Evolutionary conservation across 2,113 vertebrate species (phyloP).

Genomic region (Anas platyrhynchos): DNA sequence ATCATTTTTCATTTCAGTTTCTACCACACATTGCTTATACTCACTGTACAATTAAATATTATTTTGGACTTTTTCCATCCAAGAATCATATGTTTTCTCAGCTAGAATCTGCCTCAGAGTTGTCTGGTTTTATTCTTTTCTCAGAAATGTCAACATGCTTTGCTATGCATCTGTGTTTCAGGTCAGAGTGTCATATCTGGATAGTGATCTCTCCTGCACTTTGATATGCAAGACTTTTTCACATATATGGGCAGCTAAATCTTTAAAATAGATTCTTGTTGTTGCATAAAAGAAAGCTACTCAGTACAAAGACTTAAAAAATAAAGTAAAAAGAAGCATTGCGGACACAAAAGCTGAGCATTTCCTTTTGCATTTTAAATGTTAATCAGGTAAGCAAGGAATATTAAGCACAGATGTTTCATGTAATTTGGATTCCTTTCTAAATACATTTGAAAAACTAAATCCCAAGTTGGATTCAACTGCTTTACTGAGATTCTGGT

Average conservation of each 20-base stretch:
- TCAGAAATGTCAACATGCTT: neutral
- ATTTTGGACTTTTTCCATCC: neutral
- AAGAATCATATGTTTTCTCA: neutral
- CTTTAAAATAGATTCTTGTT: neutral
- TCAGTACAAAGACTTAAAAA: neutral
- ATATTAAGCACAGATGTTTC: neutral
- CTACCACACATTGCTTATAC: neutral
- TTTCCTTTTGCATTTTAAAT: neutral
- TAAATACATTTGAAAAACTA: neutral
- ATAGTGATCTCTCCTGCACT: neutral
- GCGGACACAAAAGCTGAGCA: neutral
- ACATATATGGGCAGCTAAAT: neutral
- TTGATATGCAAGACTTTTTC: neutral
- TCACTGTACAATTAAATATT: neutral
- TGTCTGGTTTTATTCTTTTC: neutral
- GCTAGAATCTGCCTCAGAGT: neutral
- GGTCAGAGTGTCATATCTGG: neutral
- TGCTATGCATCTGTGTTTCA: neutral
- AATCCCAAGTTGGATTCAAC: accelerated
- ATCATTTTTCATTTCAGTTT: neutral
- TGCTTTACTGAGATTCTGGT: neutral
- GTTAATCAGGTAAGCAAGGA: neutral
- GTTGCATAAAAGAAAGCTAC: neutral
- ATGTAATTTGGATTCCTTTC: neutral
- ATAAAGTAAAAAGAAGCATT: neutral